Evolutionary conservation across 2,797 vertebrate species (phyloP).

Genomic region (Halcyon badia): DNA sequence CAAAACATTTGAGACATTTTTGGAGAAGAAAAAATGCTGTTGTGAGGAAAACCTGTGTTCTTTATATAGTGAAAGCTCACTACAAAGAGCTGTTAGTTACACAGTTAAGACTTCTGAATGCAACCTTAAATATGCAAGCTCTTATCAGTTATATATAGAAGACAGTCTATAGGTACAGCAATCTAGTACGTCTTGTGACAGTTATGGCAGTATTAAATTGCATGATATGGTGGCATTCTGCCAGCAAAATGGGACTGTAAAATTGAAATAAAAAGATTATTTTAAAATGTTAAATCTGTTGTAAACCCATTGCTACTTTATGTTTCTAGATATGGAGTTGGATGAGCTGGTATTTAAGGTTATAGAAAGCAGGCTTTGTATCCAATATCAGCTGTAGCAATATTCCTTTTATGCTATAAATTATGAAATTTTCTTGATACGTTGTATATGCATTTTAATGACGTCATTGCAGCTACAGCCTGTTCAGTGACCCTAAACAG

Average conservation of each 20-base stretch:
- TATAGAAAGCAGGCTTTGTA: not conserved
- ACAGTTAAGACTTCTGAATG: conserved; percentile 25
- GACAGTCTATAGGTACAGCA: conserved; percentile 21
- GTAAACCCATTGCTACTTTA: not conserved
- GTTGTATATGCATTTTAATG: not conserved
- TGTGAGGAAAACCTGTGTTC: not conserved
- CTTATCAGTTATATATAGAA: conserved; percentile 67
- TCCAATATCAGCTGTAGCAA: not conserved
- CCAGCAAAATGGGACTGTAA: conserved; percentile 3
- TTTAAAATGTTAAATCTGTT: conserved; percentile 16
- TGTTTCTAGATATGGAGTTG: not conserved
- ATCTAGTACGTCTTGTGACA: conserved; percentile 47
- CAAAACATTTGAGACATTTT: not conserved
- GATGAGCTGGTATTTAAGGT: not conserved
- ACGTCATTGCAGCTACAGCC: not conserved
- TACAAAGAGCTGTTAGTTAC: conserved; percentile 10
- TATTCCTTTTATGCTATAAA: not conserved
- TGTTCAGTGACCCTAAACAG: not conserved
- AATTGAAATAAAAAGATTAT: conserved; percentile 18
- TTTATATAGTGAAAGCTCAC: not conserved
- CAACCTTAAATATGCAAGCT: conserved; percentile 62
- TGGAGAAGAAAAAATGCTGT: not conserved
- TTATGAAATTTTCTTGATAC: not conserved
- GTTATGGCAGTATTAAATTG: conserved; percentile 51
- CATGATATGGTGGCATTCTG: conserved; percentile 35